Percentiles rank a stretch among this genome's conserved stretches.
Conservation (phyloP, 2,888 invertebrate genomes). For the Papilio protenor region DNA sequence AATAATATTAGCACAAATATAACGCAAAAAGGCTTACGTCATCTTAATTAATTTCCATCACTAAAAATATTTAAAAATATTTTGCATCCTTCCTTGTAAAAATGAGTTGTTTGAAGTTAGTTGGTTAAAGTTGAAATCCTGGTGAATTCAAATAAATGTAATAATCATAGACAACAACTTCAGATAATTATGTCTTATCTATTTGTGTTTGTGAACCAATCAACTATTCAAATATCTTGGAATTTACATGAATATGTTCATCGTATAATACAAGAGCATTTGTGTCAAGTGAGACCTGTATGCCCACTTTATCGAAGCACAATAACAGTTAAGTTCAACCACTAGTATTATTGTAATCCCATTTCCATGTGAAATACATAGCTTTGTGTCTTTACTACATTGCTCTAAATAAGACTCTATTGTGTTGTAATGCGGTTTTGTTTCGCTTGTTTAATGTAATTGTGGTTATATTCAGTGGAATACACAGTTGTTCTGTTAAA, state of each 20-base stretch:
- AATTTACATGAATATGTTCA: background rate
- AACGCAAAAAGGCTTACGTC: too few relatives aligned
- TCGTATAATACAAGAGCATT: constrained; percentile 3
- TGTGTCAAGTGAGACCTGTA: constrained; percentile 12
- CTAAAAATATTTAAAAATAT: too few relatives aligned
- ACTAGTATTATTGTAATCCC: constrained; percentile 16
- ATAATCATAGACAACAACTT: too few relatives aligned
- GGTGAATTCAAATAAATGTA: too few relatives aligned
- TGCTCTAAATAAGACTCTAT: constrained; percentile 2
- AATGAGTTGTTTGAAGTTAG: too few relatives aligned
- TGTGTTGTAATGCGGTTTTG: background rate
- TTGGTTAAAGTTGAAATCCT: too few relatives aligned
- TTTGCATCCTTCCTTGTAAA: too few relatives aligned
- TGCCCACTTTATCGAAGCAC: constrained; percentile 10
- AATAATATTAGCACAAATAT: too few relatives aligned
- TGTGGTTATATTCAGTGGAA: background rate
- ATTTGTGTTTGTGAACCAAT: background rate
- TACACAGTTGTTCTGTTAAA: background rate
- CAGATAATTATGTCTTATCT: background rate
- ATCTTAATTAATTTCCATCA: too few relatives aligned
- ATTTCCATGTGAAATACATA: constrained; percentile 11
- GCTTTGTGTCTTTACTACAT: background rate
- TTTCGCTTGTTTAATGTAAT: background rate
- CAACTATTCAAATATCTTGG: background rate
- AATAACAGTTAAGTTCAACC: background rate